phyloP scores from a whole-genome alignment of 1,140 invertebrate species.

The Xylocopa sonorina region DNA sequence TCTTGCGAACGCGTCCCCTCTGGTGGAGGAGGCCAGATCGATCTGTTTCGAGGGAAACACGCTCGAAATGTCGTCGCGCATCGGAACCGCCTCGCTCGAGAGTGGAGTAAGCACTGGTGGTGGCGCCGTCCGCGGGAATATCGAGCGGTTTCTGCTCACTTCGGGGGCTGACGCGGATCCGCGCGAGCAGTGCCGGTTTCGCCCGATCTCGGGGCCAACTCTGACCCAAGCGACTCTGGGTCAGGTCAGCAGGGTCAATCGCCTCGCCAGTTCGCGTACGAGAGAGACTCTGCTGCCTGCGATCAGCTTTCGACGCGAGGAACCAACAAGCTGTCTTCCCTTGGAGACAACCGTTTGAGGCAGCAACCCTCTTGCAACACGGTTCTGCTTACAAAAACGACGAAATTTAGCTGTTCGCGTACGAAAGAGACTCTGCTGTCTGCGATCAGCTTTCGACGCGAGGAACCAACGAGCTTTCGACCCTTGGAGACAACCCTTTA shows the following conservation, averaged over 20 bases:
- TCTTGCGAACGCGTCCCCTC: too few species aligned
- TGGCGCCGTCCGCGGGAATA: conserved; percentile 48
- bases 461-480: background rate
- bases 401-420: too few species aligned
- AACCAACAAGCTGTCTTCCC: too few species aligned
- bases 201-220: conserved; percentile 58
- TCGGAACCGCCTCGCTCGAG: conserved; percentile 2
- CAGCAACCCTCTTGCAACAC: too few species aligned
- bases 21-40: too few species aligned
- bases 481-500: conserved; percentile 10
- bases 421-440: too few species aligned
- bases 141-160: conserved; percentile 51
- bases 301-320: conserved; percentile 15
- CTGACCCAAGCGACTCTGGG: conserved; percentile 67
- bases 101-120: conserved; percentile 25
- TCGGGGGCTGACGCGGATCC: conserved; percentile 7
- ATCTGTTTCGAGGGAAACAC: too few species aligned
- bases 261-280: conserved; percentile 71
- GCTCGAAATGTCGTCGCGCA: too few species aligned
- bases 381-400: too few species aligned
- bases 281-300: conserved; percentile 48
- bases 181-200: conserved; percentile 41
- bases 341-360: too few species aligned
- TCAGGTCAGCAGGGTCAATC: conserved; percentile 76
- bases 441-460: too few species aligned